Base-by-base conservation (phyloP, 1,140 invertebrate genomes). In the Drosophila pruinosa region DNA sequence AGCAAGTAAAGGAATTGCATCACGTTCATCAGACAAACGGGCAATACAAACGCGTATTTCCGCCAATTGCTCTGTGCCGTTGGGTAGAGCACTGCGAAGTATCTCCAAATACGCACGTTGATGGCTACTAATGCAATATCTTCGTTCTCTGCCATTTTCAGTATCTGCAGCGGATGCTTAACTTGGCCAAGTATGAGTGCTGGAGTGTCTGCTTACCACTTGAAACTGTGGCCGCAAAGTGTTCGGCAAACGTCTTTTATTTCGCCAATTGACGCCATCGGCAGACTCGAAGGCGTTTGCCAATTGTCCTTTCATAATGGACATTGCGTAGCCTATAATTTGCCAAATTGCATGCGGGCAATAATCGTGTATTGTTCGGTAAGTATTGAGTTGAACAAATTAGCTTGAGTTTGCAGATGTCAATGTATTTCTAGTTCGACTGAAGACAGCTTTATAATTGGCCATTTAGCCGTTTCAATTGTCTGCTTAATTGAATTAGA, bases 1-100 rank as follows among this genome's bases (percentile, higher is more conserved):
- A 76, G 62, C 56, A 91, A 45, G 34, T 86, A 89, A 14, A 89
- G 26, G 31, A 91, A 86, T 68, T 91, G 89, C 80, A 91, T 79
- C 39, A 73, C 47, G 52, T 90, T 90, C 78, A 90, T 72, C 21
- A 74, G 41, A 4, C 62, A 74, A 28, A 89, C 63, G 31, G 83
- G 83, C 65, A 79, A 39, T n/a, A 91, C 78, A 56, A 91, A 86
- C 15, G 69, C 63, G 28, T 73, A 89, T 28, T 71, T 78, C 12
- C 83, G 73, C 89, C 86, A 91, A 54, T 62, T 65, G 45, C 1
- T 72, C 21, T 5, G 22, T 17, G 39, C 52, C 5, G 54, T 71
- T 8, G 81, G 75, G 28, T 89, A 80, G 5, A 91, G 68, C 3
- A 91, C 61, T 2, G 73, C 73, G 24, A 90, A 52, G 24, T 69